Evolutionary conservation across 2,888 invertebrate species (phyloP).

Genomic region (Saturnia japonica): DNA sequence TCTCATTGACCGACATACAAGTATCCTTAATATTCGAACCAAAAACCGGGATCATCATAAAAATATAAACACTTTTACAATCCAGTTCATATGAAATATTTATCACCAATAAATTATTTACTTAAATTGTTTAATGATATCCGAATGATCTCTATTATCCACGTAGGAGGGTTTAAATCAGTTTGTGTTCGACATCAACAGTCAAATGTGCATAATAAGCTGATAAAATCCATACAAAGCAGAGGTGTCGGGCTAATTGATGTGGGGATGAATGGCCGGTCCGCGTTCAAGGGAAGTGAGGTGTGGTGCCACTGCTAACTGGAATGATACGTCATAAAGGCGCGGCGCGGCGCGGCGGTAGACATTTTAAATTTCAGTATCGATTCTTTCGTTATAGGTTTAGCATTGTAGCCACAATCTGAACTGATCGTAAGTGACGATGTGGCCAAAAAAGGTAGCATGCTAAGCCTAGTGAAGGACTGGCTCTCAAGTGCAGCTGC

Average conservation of each 20-base stretch:
- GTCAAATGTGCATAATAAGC: conserved; percentile 51
- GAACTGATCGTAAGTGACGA: no score
- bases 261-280: conserved; percentile 58
- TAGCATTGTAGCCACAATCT: no score
- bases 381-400: no score
- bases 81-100: conserved; percentile 44
- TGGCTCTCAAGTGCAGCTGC: no score
- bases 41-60: conserved; percentile 19
- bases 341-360: neutral
- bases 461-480: no score
- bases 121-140: conserved; percentile 21
- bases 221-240: conserved; percentile 63
- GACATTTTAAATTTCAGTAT: neutral
- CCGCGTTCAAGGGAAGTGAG: conserved; percentile 36
- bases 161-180: conserved; percentile 31
- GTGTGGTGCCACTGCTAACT: conserved; percentile 38
- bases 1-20: neutral
- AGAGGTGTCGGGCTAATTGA: conserved; percentile 73
- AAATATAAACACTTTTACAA: conserved; percentile 44
- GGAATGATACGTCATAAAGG: neutral
- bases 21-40: neutral
- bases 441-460: no score
- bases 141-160: conserved; percentile 26
- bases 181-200: conserved; percentile 31
- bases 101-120: conserved; percentile 44